phyloP scores from a whole-genome alignment of 2,113 vertebrate species.

The Pipa parva region DNA sequence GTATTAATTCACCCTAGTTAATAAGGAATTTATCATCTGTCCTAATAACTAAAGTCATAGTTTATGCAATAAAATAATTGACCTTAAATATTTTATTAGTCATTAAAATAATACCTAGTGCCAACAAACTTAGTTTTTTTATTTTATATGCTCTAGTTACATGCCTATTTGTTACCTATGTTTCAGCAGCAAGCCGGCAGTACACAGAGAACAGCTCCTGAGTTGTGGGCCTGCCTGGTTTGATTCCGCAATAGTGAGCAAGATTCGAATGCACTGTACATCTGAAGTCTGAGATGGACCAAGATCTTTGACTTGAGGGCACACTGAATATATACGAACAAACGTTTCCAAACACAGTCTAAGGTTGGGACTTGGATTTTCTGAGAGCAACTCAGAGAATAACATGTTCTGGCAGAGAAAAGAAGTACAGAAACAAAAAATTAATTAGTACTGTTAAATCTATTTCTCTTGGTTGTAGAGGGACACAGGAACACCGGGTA shows the following conservation, averaged over 20 bases:
- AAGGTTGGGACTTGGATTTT: constrained; percentile 51
- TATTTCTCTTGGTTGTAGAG: no score
- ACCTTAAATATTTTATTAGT: no score
- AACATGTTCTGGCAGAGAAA: constrained; percentile 63
- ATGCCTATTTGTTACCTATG: constrained; percentile 39
- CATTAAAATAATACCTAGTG: no score
- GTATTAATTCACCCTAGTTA: no score
- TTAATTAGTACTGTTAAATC: no score
- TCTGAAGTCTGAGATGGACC: constrained; percentile 22
- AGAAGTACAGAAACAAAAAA: constrained; percentile 9
- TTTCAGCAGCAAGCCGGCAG: constrained; percentile 65
- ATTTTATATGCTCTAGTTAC: no score
- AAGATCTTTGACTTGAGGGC: neutral
- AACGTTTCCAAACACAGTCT: constrained; percentile 68
- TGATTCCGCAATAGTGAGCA: constrained; percentile 64
- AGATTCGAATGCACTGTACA: constrained; percentile 57
- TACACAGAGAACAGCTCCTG: constrained; percentile 58
- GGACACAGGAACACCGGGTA: no score
- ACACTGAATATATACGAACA: constrained; percentile 51
- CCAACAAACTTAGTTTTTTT: no score
- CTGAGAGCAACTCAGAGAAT: constrained; percentile 52
- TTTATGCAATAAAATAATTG: no score
- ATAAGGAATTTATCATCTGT: no score
- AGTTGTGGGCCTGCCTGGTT: constrained; percentile 64
- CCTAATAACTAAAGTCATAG: no score